These are phyloP conservation scores for Drosophila mayri DNA, from an alignment of 1,140 invertebrate species.

Conservation along the genomic window DNA sequence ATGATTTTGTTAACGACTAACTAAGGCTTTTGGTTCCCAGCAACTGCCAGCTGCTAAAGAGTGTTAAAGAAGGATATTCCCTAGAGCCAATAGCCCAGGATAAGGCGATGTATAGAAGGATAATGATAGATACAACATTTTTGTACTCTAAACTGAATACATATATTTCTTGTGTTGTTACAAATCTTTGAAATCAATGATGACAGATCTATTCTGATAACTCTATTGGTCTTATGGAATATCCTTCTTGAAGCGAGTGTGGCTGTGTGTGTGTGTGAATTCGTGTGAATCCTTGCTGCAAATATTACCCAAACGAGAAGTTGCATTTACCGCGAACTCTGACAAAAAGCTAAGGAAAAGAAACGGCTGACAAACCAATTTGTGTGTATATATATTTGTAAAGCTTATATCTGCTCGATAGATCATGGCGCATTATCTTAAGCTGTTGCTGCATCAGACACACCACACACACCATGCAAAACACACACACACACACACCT, in stretches of 20 bases:
- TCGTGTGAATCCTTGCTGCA: constrained; percentile 18
- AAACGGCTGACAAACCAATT: constrained; percentile 33
- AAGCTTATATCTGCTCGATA: constrained; percentile 47
- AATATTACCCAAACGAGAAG: constrained; percentile 49
- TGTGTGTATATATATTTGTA: constrained; percentile 55
- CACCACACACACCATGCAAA: neutral
- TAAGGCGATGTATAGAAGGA: neutral
- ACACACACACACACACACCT: constrained; percentile 1
- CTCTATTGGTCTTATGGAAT: neutral
- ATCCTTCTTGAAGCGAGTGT: neutral
- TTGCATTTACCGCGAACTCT: constrained; percentile 50
- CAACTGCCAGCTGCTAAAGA: constrained; percentile 5
- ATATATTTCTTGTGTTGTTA: neutral
- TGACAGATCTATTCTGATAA: neutral
- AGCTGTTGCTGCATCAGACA: constrained; percentile 46
- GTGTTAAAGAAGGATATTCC: constrained; percentile 1
- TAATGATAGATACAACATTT: neutral
- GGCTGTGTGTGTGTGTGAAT: constrained; percentile 28
- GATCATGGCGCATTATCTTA: constrained; percentile 41
- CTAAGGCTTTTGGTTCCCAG: constrained; percentile 7
- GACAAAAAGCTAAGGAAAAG: constrained; percentile 16
- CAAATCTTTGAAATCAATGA: no score
- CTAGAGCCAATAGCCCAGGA: neutral
- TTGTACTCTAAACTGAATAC: constrained; percentile 4
- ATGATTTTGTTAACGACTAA: constrained; percentile 24